Percentiles rank a stretch among this genome's conserved stretches.
These are phyloP conservation scores for Cryptotermes secundus DNA, from an alignment of 1,140 invertebrate genomes.

Conservation along the genomic window DNA sequence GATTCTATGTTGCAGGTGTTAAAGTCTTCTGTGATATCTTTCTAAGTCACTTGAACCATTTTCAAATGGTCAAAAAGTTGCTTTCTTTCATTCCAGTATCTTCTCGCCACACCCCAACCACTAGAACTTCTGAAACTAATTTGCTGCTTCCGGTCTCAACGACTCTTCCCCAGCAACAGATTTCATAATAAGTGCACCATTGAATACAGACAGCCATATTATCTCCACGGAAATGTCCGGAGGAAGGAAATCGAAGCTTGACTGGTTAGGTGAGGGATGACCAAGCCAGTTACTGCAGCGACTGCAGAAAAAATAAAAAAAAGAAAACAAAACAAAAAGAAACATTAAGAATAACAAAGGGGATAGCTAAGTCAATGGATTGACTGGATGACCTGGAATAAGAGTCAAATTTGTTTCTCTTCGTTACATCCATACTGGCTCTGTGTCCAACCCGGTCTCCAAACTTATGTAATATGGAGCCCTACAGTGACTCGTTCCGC, in stretches of 20 bases:
- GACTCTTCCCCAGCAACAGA: slow-evolving; percentile 20
- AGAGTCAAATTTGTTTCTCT: no score
- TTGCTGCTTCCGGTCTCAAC: not conserved
- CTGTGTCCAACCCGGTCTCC: no score
- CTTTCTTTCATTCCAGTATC: not conserved
- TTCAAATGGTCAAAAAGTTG: slow-evolving; percentile 28
- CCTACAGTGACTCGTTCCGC: no score
- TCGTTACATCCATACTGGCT: no score
- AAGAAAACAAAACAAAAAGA: no score
- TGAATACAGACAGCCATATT: slow-evolving; percentile 34
- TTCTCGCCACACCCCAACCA: not conserved
- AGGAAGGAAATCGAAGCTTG: not conserved
- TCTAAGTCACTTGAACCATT: not conserved
- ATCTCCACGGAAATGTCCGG: slow-evolving; percentile 14
- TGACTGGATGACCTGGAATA: no score
- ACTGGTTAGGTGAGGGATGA: not conserved
- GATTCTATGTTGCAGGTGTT: not conserved
- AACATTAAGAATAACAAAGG: no score
- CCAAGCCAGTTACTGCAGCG: not conserved
- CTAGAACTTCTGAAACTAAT: slow-evolving; percentile 32
- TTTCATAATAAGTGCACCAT: slow-evolving; percentile 33
- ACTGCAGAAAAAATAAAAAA: no score
- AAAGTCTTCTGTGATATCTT: not conserved
- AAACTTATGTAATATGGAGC: no score
- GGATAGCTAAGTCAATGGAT: no score